Evolutionary conservation across 2,797 vertebrate genomes (phyloP), one percentile per base, ranked within the genome.

Genomic region (Crenichthys baileyi): DNA sequence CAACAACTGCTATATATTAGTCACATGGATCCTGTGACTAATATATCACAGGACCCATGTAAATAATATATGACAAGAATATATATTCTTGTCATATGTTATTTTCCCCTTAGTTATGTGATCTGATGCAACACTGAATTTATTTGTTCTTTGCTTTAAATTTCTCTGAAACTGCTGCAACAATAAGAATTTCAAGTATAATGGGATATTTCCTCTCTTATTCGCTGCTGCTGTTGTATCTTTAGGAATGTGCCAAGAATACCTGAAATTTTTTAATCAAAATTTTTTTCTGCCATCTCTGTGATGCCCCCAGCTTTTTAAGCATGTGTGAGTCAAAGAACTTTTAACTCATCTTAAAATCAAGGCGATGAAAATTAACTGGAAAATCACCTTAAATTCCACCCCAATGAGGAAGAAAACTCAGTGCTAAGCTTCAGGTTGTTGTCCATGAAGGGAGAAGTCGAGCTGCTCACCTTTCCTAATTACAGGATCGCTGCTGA

Each of bases 401-500:
- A 85, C 81, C 84, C 39, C 15, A 5, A 24, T 78, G 75, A 89
- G 81, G 76, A 79, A 80, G 84, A 70, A 76, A 82, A 44, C 39
- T 12, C 0, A 0, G 24, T 2, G 18, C 56, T 87, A 85, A 91
- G 80, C 80, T 76, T 70, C 84, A 86, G 84, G 83, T 86, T 90
- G 88, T 84, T 88, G 81, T 31, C 84, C 60, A 80, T 60, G 55
- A 75, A 41, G 63, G 39, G 3, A 67, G 77, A 79, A 39, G 78
- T 68, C 70, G 75, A 84, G 78, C 90, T 78, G 83, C 90, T 91
- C 84, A 85, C 86, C 80, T 86, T 90, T 81, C 24, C 75, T 94
- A 94, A 94, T 95, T 93, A 94, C 88, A 94, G 91, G 91, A 91
- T 70, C 83, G 82, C 88, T 60, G 94, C 95, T 96, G 95, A 94